Conservation (phyloP, 2,888 invertebrate genomes). For the Campoplex nolae region DNA sequence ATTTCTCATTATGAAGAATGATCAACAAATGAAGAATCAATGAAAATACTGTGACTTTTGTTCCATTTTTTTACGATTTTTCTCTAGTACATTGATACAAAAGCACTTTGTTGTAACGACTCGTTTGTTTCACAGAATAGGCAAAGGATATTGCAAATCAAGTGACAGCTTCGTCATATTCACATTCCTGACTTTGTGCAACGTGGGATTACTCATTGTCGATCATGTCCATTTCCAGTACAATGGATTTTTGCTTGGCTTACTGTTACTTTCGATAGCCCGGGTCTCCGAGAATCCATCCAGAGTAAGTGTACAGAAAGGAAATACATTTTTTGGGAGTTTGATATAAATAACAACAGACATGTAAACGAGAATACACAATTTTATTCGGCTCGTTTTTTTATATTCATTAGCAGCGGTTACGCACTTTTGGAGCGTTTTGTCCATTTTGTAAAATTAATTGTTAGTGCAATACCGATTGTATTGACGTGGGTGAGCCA, state of each 20-base stretch:
- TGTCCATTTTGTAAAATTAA: neutral
- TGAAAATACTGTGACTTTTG: no score
- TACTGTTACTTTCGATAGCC: slow-evolving; percentile 92
- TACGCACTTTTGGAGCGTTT: neutral
- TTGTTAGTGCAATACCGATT: neutral
- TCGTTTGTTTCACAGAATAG: slow-evolving; percentile 73
- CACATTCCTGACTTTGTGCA: slow-evolving; percentile 84
- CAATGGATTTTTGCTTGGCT: slow-evolving; percentile 97
- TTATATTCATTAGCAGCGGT: neutral
- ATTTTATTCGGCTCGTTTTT: neutral
- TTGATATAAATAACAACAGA: neutral
- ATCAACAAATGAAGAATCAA: no score
- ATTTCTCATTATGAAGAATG: no score
- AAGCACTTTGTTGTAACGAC: neutral
- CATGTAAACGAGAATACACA: no score
- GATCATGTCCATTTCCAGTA: slow-evolving; percentile 99
- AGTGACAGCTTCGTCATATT: slow-evolving; percentile 73
- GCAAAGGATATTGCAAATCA: slow-evolving; percentile 75
- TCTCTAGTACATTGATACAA: neutral
- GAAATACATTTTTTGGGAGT: neutral
- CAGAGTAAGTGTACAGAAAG: slow-evolving; percentile 71
- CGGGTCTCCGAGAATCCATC: slow-evolving; percentile 87
- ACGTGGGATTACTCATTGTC: slow-evolving; percentile 95
- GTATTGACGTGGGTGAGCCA: neutral
- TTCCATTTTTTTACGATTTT: neutral